A percentile compares a stretch with the other conserved stretches of the same genome.
phyloP scores from a whole-genome alignment of 2,888 invertebrate species.

The Cheilosia scutellata region DNA sequence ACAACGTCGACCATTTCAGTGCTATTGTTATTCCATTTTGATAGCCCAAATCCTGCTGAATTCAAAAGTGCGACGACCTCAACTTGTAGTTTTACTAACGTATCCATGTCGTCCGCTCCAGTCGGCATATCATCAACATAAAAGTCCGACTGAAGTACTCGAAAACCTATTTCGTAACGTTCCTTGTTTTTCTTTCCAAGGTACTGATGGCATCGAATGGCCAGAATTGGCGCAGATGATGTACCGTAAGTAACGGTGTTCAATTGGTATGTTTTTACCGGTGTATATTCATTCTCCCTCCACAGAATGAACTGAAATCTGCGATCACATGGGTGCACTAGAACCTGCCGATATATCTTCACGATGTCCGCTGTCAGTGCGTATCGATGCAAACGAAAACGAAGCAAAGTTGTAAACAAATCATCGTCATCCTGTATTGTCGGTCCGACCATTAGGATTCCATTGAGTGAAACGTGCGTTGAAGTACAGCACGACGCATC shows the following conservation, averaged over 20 bases:
- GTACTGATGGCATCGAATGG: not conserved
- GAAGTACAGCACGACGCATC: too few species aligned
- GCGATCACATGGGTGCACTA: constrained; percentile 41
- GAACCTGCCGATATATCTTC: constrained; percentile 67
- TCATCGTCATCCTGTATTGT: constrained; percentile 67
- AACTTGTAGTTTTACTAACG: too few species aligned
- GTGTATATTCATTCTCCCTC: too few species aligned
- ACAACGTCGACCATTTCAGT: not conserved
- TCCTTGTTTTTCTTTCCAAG: not conserved
- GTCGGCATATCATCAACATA: constrained; percentile 7
- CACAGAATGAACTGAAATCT: not conserved
- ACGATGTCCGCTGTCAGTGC: constrained; percentile 58
- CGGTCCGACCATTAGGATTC: constrained; percentile 49
- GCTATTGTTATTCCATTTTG: constrained; percentile 26
- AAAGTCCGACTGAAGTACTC: not conserved
- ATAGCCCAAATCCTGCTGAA: constrained; percentile 23
- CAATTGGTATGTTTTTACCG: too few species aligned
- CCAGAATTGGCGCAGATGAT: constrained; percentile 8
- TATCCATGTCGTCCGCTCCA: not conserved
- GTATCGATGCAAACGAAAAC: constrained; percentile 52
- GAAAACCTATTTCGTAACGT: not conserved
- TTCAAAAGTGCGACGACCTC: constrained; percentile 29
- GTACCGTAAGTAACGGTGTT: too few species aligned
- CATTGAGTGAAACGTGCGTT: too few species aligned
- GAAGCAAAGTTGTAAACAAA: constrained; percentile 35